phyloP scores from a whole-genome alignment of 2,113 vertebrate genomes.

The Leptocoma aspasia region DNA sequence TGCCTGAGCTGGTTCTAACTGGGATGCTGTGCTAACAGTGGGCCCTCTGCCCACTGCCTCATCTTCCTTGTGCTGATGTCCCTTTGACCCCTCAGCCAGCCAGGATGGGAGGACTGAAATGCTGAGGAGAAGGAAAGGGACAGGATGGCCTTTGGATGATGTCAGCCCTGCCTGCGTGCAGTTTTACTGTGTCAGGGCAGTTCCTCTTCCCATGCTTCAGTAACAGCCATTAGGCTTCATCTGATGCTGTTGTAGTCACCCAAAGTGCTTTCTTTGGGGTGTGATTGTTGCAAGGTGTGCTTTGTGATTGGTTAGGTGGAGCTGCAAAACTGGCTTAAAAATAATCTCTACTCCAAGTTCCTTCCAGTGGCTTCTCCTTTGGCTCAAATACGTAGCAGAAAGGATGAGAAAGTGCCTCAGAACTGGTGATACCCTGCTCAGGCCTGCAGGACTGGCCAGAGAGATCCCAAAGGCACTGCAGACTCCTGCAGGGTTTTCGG shows the following conservation, averaged over 20 bases:
- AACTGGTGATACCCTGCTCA: not conserved
- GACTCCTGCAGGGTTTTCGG: not conserved
- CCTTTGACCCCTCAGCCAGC: not conserved
- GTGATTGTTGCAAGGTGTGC: not conserved
- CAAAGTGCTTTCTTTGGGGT: not conserved
- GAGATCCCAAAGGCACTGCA: not conserved
- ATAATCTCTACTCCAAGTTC: not conserved
- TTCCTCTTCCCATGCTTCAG: not conserved
- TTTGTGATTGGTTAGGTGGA: not conserved
- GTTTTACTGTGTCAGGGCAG: not conserved
- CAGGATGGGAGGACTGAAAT: not conserved
- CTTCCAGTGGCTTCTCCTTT: not conserved
- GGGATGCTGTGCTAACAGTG: not conserved
- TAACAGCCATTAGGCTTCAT: not conserved
- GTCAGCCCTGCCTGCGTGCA: not conserved
- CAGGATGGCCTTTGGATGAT: not conserved
- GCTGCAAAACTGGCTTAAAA: not conserved
- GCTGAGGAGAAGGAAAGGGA: not conserved
- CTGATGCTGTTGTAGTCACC: not conserved
- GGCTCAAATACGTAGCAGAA: not conserved
- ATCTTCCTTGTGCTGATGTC: not conserved
- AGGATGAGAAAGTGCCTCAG: not conserved
- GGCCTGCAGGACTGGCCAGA: fast-evolving
- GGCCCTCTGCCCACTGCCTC: not conserved
- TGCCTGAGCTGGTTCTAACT: not conserved